Base-by-base conservation (phyloP, 1,140 invertebrate genomes). In the Atta colombica region DNA sequence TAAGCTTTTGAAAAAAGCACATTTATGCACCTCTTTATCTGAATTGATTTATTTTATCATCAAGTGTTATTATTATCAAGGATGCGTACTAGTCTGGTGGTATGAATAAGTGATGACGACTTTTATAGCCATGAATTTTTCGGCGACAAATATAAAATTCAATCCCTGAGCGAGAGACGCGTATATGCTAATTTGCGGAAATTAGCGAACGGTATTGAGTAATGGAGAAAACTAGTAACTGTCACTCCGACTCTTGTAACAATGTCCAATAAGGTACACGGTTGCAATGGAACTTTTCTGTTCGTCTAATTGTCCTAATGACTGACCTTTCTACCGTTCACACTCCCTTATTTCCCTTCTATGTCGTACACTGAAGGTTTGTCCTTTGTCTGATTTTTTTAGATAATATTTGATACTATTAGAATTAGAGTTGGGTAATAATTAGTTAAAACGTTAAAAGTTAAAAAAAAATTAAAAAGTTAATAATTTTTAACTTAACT, bases 281-380 rank as follows among this genome's bases (percentile, higher is more conserved):
- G 71, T 35, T 81, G 63, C 90, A 74, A 91, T 91, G 90, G 90
- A 91, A 91, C 69, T 91, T 90, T 90, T 91, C 89, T 90, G 90
- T 91, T 89, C 89, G 55, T 63, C 85, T 91, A 90, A 91, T 91
- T 91, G 87, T 90, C 90, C 77, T 90, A 90, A 90, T 71, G 86
- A 63, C 61, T 90, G 75, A 88, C 80, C 88, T 90, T 69, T 0
- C 88, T 35, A 65, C 71, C 51, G 25, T 87, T 53, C 25, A 72
- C 80, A 51, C 55, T 80, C 86, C 65, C 66, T 77, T 77, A 65
- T 63, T 53, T 16, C 58, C 45, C 86, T 66, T 63, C 55, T 7
- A 1, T 39, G 0, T 21, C 28, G 0, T 25, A 55, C 3, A 21
- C 25, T 21, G 6, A 31, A 58, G 25, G 16, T 58, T 31, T 39